These are phyloP conservation scores for Pseudochaenichthys georgianus DNA, from an alignment of 2,797 vertebrate genomes.

Conservation along the genomic window DNA sequence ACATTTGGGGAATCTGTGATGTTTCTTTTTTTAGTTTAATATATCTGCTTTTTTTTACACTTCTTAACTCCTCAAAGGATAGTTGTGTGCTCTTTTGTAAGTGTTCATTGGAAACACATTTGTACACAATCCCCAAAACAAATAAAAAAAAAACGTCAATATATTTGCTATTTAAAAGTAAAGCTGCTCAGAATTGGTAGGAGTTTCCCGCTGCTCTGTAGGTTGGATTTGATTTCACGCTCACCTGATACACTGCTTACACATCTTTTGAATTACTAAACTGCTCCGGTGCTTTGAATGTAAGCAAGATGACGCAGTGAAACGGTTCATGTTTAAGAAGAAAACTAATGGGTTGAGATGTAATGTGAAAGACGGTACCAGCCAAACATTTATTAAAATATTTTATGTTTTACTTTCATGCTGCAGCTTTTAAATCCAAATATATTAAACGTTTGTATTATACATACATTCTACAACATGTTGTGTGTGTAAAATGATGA, in stretches of 20 bases:
- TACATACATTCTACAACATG: not conserved
- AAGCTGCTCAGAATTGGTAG: not conserved
- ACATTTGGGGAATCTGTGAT: too few species aligned
- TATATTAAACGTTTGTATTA: not conserved
- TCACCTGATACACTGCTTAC: not conserved
- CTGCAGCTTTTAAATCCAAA: not conserved
- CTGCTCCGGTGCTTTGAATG: not conserved
- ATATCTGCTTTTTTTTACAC: not conserved
- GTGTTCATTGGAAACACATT: not conserved
- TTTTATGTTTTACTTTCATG: not conserved
- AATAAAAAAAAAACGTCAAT: too few species aligned
- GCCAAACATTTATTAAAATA: not conserved
- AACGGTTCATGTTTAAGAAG: not conserved
- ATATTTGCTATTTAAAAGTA: not conserved
- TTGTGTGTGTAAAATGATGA: too few species aligned
- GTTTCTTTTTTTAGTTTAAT: not conserved
- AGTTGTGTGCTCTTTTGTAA: not conserved
- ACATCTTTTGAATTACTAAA: not conserved
- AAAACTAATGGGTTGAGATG: not conserved
- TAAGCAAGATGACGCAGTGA: not conserved
- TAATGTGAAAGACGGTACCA: not conserved
- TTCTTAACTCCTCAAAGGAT: not conserved
- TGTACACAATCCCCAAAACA: not conserved
- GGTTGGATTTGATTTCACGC: constrained; percentile 15
- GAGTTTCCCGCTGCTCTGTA: not conserved